Base-by-base conservation (phyloP, 2,113 vertebrate species). In the Alaudala cheleensis region DNA sequence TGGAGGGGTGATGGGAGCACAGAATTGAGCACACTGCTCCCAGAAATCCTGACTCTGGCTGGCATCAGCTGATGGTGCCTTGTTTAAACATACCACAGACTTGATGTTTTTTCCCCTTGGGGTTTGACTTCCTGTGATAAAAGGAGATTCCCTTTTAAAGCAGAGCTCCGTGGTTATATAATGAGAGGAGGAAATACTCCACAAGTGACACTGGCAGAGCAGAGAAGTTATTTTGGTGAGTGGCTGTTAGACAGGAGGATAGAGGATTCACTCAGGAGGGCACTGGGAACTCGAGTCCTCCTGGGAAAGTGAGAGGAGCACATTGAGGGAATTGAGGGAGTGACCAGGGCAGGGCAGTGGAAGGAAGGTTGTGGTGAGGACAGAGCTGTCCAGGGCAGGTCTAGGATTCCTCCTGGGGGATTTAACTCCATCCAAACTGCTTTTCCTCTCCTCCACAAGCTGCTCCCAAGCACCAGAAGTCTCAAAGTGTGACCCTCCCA, bases 91-190 rank as follows among this genome's bases (percentile, higher is more conserved):
- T 14, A 20, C 72, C 79, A 86, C 83, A 74, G 91, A 49, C 58
- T n/a, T 7, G 50, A 69, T 89, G 87, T 83, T 85, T 73, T 86
- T 74, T 56, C 79, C 39, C 93, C 74, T 47, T 5, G 85, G 62
- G 69, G 14, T 40, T 34, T 53, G 89, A 92, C 89, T 97, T 96
- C 93, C 96, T 95, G 91, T 50, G 91, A 96, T 95, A 92, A 87
- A 93, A 72, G 39, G 86, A 91, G 95, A 85, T 96, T 95, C 92
- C 93, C 94, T 92, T 95, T 93, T 91, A 81, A 85, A 92, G 94
- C 7, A 72, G 84, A 86, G 61, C 65, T 58, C 87, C 1, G 1
- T 78, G 87, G 84, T 94, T 96, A 44, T 74, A 79, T 96, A 94
- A 96, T 81, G 86, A 71, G 88, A 86, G 83, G 33, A 92, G 94